Evolutionary conservation across 2,888 invertebrate species (phyloP).

Genomic region (Spodoptera littoralis): DNA sequence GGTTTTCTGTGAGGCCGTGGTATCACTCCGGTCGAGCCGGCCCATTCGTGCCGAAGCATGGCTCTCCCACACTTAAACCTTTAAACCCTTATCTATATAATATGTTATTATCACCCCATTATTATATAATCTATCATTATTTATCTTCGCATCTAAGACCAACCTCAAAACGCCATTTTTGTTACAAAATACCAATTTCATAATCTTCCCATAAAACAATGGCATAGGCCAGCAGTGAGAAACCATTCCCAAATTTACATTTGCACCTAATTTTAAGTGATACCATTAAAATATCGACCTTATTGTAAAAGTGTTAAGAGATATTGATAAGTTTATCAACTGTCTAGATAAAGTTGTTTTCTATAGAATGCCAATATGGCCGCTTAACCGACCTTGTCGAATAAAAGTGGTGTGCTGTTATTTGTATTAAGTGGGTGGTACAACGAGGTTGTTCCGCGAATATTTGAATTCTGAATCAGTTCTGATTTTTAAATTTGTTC

Average conservation of each 20-base stretch:
- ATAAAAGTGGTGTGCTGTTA: constrained; percentile 52
- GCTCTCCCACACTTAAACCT: no score
- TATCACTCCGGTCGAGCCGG: no score
- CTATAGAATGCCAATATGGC: constrained; percentile 46
- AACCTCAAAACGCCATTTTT: constrained; percentile 16
- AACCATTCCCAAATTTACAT: constrained; percentile 43
- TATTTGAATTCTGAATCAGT: constrained; percentile 49
- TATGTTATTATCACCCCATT: no score
- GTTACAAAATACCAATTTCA: constrained; percentile 53
- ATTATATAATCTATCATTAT: constrained; percentile 44
- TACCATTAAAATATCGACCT: constrained; percentile 20
- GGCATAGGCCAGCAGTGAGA: constrained; percentile 36
- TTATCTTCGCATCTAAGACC: constrained; percentile 22
- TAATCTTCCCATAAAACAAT: constrained; percentile 58
- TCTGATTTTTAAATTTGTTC: neutral
- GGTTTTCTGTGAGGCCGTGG: no score
- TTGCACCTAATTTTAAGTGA: neutral
- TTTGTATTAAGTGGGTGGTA: constrained; percentile 45
- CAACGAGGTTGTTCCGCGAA: constrained; percentile 52
- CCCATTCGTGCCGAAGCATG: no score
- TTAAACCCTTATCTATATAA: no score
- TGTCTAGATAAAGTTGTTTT: constrained; percentile 13
- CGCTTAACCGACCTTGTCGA: constrained; percentile 46
- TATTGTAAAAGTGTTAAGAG: neutral
- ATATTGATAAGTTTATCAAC: neutral